Percentiles rank a stretch among this genome's conserved stretches.
Conservation (phyloP, 2,888 invertebrate genomes). For the Laspeyria flexula region DNA sequence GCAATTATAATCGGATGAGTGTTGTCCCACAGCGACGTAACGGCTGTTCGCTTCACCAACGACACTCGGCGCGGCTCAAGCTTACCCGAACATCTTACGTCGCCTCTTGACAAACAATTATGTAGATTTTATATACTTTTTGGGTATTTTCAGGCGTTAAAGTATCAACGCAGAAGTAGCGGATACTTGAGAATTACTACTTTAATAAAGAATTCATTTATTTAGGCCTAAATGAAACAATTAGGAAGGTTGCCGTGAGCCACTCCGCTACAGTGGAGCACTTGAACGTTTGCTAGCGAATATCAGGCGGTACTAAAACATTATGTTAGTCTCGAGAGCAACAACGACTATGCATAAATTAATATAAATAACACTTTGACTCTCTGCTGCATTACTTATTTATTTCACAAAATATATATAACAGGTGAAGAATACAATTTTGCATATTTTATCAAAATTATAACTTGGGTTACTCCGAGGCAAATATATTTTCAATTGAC, state of each 20-base stretch:
- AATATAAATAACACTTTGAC: too few relatives aligned
- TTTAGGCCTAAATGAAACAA: constrained; percentile 21
- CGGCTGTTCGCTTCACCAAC: constrained; percentile 23
- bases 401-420: too few relatives aligned
- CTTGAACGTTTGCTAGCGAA: neutral
- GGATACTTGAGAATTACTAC: constrained; percentile 19
- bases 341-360: too few relatives aligned
- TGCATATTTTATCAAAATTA: too few relatives aligned
- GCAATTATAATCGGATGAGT: constrained; percentile 38
- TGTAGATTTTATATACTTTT: constrained; percentile 47
- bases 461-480: too few relatives aligned
- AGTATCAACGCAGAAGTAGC: constrained; percentile 26
- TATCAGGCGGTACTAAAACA: neutral
- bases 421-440: too few relatives aligned
- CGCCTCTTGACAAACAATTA: constrained; percentile 47
- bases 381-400: too few relatives aligned
- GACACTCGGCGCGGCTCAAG: constrained; percentile 26
- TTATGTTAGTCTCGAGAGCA: neutral
- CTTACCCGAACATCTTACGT: constrained; percentile 39
- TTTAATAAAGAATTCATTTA: constrained; percentile 40
- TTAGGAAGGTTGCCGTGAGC: constrained; percentile 8
- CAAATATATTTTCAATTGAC: too few relatives aligned
- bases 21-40: constrained; percentile 34
- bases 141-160: constrained; percentile 27
- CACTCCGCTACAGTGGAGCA: neutral